Percentiles rank a stretch among this genome's conserved stretches.
Conservation (phyloP, 1,140 invertebrate genomes). For the Trichonephila inaurata region DNA sequence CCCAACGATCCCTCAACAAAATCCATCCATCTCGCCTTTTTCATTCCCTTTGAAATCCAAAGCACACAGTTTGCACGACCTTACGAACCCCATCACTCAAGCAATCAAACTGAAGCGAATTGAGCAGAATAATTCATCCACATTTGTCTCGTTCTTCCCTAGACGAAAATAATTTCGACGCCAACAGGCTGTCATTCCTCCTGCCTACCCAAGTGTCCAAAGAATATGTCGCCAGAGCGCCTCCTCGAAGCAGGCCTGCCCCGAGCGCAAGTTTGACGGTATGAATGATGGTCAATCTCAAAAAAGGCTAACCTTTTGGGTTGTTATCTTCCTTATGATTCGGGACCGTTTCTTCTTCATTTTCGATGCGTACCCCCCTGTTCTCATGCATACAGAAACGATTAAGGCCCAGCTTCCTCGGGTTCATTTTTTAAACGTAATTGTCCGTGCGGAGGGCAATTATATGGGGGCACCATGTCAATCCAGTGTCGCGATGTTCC, state of each 20-base stretch:
- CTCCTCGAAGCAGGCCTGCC: not conserved
- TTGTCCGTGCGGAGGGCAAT: conserved; percentile 54
- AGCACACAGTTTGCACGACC: not conserved
- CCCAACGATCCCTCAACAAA: no score
- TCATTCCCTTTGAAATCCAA: not conserved
- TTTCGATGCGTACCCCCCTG: conserved; percentile 18
- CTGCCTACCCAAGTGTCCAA: conserved; percentile 8
- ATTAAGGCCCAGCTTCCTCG: conserved; percentile 29
- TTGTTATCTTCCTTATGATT: conserved; percentile 67
- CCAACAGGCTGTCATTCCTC: conserved; percentile 18
- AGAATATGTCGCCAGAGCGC: conserved; percentile 50
- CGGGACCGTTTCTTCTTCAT: conserved; percentile 22
- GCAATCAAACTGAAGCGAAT: not conserved
- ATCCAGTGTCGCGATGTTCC: conserved; percentile 5
- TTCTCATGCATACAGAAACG: conserved; percentile 67
- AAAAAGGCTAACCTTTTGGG: conserved; percentile 70
- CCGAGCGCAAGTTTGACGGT: conserved; percentile 15
- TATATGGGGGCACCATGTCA: conserved; percentile 42
- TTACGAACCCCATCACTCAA: not conserved
- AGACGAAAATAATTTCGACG: not conserved
- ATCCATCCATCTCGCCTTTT: no score
- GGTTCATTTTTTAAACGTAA: conserved; percentile 60
- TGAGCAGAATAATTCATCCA: not conserved
- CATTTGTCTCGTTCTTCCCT: not conserved
- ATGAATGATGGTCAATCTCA: conserved; percentile 64